Conservation (phyloP, 2,888 invertebrate genomes). For the Frankliniella intonsa region DNA sequence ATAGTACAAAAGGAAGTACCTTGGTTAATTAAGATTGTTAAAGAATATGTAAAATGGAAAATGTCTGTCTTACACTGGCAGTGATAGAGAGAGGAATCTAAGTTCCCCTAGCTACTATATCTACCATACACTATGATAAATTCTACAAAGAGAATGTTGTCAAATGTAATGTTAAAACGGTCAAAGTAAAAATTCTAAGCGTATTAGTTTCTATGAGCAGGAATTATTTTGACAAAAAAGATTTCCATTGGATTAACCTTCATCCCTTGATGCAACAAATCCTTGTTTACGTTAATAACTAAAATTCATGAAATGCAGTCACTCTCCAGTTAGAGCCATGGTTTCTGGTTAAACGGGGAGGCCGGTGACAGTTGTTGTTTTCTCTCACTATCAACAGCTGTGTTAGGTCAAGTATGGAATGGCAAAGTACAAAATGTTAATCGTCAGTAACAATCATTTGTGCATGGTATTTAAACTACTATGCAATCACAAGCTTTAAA, state of each 20-base stretch:
- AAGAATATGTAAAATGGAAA: neutral
- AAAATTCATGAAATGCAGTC: neutral
- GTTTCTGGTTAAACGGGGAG: neutral
- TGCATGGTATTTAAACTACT: neutral
- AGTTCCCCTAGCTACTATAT: neutral
- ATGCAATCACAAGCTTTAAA: neutral
- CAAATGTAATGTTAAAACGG: neutral
- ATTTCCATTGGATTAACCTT: neutral
- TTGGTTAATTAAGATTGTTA: neutral
- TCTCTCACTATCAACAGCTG: neutral
- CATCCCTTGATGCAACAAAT: neutral
- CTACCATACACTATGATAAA: neutral
- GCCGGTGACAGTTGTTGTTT: neutral
- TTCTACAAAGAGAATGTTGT: neutral
- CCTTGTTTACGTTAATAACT: neutral
- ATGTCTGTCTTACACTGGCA: neutral
- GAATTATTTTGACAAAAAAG: neutral
- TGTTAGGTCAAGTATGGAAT: neutral
- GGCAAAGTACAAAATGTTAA: neutral
- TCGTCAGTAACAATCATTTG: neutral
- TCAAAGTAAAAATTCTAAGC: neutral
- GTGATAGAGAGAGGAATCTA: neutral
- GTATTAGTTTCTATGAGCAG: constrained; percentile 8
- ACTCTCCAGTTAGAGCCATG: constrained; percentile 19
- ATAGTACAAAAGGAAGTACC: neutral